Base-by-base conservation (phyloP, 2,888 invertebrate genomes). In the Sialis lutaria region DNA sequence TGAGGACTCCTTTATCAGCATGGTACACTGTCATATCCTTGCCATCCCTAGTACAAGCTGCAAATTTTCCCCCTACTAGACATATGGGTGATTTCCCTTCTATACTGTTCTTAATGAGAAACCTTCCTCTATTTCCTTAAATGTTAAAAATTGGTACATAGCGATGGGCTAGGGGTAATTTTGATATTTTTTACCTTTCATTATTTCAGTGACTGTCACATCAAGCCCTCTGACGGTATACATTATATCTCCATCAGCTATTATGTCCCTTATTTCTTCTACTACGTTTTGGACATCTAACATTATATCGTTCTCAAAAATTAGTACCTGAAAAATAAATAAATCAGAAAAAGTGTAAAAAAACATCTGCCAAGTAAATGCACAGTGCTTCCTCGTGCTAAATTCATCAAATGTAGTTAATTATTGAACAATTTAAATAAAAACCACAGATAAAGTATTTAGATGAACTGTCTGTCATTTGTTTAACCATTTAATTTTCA, bases 221-320 rank as follows among this genome's bases (percentile, higher is more conserved):
- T 79, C 75, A 8, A 74, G 60, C 60, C 79, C 77, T 46, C 79
- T 66, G 4, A 72, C 75, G 33, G 79, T 75, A 55, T 73, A 76
- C 49, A 81, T 58, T 45, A 66, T 64, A 34, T 73, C 72, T 10
- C 67, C 67, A 34, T 64, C 60, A n/a, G 73, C 65, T 44, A 67
- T 61, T 50, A 81, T 60, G 55, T 74, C 76, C 61, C 76, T 77
- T 2, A 80, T 72, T 61, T 79, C 78, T 60, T 81, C 80, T 48
- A 74, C 56, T 30, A 74, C 65, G 52, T 69, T 68, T 55, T 72
- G 73, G 47, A 58, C 61, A 6, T 73, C 73, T 53, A 70, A 69
- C 40, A 67, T 57, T 45, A 56, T 59, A 45, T 72, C 67, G 50
- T 75, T 65, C 58, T 74, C 68, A 57, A 68, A 77, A 12, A 77